Evolutionary conservation across 2,888 invertebrate genomes (phyloP).

Genomic region (Athetis lepigone): DNA sequence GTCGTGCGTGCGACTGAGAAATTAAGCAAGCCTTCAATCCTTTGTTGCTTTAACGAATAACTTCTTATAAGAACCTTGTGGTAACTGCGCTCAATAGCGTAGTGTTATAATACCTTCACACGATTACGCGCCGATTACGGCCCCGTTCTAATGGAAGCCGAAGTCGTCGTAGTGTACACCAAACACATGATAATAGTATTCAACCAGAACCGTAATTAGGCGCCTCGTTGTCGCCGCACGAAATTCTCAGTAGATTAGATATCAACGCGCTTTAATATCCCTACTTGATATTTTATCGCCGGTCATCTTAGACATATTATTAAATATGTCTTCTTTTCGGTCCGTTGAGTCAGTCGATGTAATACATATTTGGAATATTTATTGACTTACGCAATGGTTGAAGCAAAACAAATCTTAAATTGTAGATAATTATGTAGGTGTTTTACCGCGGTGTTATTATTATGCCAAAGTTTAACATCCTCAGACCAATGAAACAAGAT

Average conservation of each 20-base stretch:
- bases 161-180: conserved; percentile 60
- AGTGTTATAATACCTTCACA: conserved; percentile 84
- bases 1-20: conserved; percentile 87
- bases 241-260: conserved; percentile 53
- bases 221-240: conserved; percentile 58
- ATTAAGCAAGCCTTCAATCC: conserved; percentile 87
- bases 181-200: conserved; percentile 56
- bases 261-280: conserved; percentile 40
- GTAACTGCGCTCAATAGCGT: conserved; percentile 81
- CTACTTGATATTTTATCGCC: conserved; percentile 37
- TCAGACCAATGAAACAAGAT: conserved; percentile 19
- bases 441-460: conserved; percentile 17
- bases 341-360: conserved; percentile 20
- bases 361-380: conserved; percentile 51
- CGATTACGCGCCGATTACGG: conserved; percentile 80
- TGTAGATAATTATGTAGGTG: conserved; percentile 36
- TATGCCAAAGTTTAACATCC: conserved; percentile 3
- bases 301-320: conserved; percentile 36
- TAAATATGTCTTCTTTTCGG: conserved; percentile 42
- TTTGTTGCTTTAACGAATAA: conserved; percentile 85
- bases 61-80: conserved; percentile 85
- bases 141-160: conserved; percentile 76
- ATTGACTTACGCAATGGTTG: conserved; percentile 44
- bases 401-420: conserved; percentile 54
- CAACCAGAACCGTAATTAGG: conserved; percentile 47